phyloP scores from a whole-genome alignment of 2,888 invertebrate genomes.

The Cremastinae sp. region DNA sequence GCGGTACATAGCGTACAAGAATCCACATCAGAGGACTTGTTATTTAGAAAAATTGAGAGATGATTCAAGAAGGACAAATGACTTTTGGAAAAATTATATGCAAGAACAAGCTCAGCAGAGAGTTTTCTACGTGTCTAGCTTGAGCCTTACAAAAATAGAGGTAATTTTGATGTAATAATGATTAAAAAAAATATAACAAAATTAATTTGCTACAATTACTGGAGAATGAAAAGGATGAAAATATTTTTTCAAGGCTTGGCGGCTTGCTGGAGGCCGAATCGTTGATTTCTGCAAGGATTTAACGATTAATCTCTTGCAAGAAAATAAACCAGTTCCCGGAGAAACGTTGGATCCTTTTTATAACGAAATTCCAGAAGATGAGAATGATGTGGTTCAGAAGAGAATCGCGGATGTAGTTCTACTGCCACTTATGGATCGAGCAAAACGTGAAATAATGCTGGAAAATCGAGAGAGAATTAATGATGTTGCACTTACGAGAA shows the following conservation, averaged over 20 bases:
- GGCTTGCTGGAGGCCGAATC: conserved; percentile 80
- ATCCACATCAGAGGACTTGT: conserved; percentile 78
- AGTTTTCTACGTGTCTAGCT: conserved; percentile 73
- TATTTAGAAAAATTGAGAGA: conserved; percentile 78
- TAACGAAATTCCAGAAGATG: conserved; percentile 74
- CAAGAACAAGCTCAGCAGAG: conserved; percentile 54
- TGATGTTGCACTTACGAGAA: conserved; percentile 58
- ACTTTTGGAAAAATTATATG: conserved; percentile 59
- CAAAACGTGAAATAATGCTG: conserved; percentile 67
- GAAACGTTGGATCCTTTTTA: conserved; percentile 65
- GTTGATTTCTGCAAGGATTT: conserved; percentile 80
- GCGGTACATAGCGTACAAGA: conserved; percentile 80
- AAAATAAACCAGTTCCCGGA: conserved; percentile 63
- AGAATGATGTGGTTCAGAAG: conserved; percentile 67
- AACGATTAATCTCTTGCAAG: conserved; percentile 78
- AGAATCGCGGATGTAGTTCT: conserved; percentile 64
- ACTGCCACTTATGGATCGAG: conserved; percentile 66
- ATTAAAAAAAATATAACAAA: conserved; percentile 4
- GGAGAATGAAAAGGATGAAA: background rate
- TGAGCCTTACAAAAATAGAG: conserved; percentile 79
- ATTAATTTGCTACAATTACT: background rate
- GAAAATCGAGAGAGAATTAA: conserved; percentile 65
- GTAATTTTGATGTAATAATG: conserved; percentile 68
- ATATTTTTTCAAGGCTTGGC: conserved; percentile 76
- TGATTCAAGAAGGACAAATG: conserved; percentile 17